phyloP scores from a whole-genome alignment of 2,888 invertebrate genomes.

The Nomada fabriciana region DNA sequence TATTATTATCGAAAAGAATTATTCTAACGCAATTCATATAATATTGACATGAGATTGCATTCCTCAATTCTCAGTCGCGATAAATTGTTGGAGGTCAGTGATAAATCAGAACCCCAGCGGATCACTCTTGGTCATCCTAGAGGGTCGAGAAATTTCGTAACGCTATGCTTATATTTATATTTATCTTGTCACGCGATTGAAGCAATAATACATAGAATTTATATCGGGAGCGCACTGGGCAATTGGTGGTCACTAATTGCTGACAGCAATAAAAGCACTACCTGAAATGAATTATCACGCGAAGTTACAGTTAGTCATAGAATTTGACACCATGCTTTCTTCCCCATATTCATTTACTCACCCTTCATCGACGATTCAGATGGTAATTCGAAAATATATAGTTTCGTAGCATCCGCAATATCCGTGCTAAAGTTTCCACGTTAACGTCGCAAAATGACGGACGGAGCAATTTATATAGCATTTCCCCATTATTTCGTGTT shows the following conservation, averaged over 20 bases:
- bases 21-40: not conserved
- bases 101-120: conserved; percentile 69
- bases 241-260: not conserved
- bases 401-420: too few species aligned
- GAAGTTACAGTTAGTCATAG: too few species aligned
- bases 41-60: conserved; percentile 23
- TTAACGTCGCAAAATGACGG: too few species aligned
- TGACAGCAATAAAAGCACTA: not conserved
- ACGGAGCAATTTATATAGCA: not conserved
- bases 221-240: conserved; percentile 16
- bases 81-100: conserved; percentile 64
- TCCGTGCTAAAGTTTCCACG: too few species aligned
- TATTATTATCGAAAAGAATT: not conserved
- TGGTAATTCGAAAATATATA: too few species aligned
- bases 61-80: conserved; percentile 33
- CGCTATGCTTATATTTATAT: not conserved
- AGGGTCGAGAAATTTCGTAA: conserved; percentile 59
- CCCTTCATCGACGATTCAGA: too few species aligned
- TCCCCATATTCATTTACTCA: too few species aligned
- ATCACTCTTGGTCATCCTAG: conserved; percentile 42
- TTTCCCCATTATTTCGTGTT: not conserved
- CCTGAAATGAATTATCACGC: not conserved
- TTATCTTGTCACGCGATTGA: conserved; percentile 37
- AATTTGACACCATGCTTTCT: too few species aligned
- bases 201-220: conserved; percentile 31